Base-by-base conservation (phyloP, 2,113 vertebrate species). In the Paramormyrops kingsleyae region DNA sequence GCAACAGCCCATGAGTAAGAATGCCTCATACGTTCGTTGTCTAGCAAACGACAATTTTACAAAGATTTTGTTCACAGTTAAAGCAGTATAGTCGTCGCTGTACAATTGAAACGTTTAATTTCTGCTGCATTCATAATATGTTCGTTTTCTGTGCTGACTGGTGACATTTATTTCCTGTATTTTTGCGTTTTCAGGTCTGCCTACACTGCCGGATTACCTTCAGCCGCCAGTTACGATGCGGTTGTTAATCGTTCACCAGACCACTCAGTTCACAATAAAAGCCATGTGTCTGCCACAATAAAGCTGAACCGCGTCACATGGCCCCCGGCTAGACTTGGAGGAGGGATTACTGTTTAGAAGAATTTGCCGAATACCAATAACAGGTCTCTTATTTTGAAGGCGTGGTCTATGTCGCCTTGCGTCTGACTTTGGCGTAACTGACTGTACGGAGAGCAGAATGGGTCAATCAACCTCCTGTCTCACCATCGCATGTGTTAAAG, bases 391-490 rank as follows among this genome's bases (percentile, higher is more conserved):
- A 35, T 31, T 84, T n/a, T 24, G 80, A 46, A 44, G 52, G 80
- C 52, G 89, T 89, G 77, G 77, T 39, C 44, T 44, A 7, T 59
- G n/a, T 70, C 66, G 24, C 47, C 15, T 44, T 84, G 8, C 88
- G 56, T 77, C 52, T 35, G 42, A 24, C 13, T n/a, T 27, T 24
- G 87, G 42, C 70, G 89, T 53, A 56, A 80, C 46, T 35, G n/a
- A 50, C 17, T 6, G 19, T 96, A 96, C 95, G 95, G 95, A 84
- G 90, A 89, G 92, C 92, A 88, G 90, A 89, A 96, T 96, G 96
- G 96, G 95, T 89, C 96, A 96, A 94, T 93, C 92, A 31, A 70
- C 90, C 80, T 95, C 94, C 15, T 92, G 88, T 92, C 84, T 91
- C 42, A 56, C 88, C 3, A 17, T 89, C 77, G 35, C 87, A 44